Conservation (phyloP, 2,113 vertebrate genomes). For the Electrona antarctica region DNA sequence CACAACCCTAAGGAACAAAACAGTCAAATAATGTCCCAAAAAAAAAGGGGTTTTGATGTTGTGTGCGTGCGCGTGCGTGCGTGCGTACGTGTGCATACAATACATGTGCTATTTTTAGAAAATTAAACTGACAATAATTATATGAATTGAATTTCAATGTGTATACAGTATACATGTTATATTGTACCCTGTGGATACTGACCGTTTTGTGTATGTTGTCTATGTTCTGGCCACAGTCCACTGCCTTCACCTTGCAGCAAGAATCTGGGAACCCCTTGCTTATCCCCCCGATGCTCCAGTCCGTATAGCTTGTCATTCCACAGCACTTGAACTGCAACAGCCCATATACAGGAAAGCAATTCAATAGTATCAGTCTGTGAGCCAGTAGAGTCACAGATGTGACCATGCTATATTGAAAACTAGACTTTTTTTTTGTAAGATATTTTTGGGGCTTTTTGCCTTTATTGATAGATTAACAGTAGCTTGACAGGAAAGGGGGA, state of each 20-base stretch:
- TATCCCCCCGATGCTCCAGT: background rate
- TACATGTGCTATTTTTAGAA: too few relatives aligned
- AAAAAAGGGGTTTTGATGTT: background rate
- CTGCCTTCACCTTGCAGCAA: background rate
- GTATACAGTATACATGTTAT: too few relatives aligned
- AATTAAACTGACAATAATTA: too few relatives aligned
- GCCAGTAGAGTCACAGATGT: background rate
- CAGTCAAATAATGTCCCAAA: background rate
- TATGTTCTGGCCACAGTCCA: background rate
- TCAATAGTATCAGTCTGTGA: background rate
- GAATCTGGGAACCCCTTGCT: background rate
- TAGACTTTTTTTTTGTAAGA: too few relatives aligned
- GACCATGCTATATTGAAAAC: too few relatives aligned
- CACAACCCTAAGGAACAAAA: slow-evolving; percentile 11
- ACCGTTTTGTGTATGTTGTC: slow-evolving; percentile 1
- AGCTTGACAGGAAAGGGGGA: too few relatives aligned
- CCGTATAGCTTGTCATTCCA: slow-evolving; percentile 21
- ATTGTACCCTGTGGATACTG: background rate
- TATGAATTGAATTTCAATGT: too few relatives aligned
- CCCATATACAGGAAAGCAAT: background rate
- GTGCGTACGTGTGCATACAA: too few relatives aligned
- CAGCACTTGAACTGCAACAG: slow-evolving; percentile 47
- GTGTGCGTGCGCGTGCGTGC: too few relatives aligned
- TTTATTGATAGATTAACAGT: too few relatives aligned
- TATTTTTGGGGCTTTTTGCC: too few relatives aligned